Conservation (phyloP, 2,888 invertebrate genomes). For the Tuberolachnus salignus region DNA sequence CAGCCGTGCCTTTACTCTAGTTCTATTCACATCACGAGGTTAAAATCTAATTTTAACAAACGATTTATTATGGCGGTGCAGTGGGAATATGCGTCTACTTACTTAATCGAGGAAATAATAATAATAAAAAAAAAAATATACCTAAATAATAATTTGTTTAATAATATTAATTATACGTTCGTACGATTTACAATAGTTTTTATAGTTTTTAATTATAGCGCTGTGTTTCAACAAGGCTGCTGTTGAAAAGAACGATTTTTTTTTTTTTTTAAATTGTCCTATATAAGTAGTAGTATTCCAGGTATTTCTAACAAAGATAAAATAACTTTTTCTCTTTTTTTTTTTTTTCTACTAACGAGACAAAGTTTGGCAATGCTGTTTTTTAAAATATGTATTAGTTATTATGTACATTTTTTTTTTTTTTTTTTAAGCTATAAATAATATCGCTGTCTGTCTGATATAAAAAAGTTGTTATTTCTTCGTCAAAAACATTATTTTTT, state of each 20-base stretch:
- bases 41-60: slow-evolving; percentile 22
- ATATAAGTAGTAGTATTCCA: neutral
- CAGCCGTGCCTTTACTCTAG: neutral
- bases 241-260: slow-evolving; percentile 10
- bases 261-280: neutral
- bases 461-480: neutral
- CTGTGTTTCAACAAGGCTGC: neutral
- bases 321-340: neutral
- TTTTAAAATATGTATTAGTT: neutral
- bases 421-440: slow-evolving; percentile 23
- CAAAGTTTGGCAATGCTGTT: slow-evolving; percentile 4
- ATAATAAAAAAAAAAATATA: too few species aligned
- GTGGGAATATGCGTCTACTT: neutral
- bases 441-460: neutral
- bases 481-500: too few species aligned
- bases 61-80: slow-evolving; percentile 10
- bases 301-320: too few species aligned
- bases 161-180: slow-evolving; percentile 13
- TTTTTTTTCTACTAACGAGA: neutral
- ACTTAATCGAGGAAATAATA: too few species aligned
- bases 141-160: slow-evolving; percentile 1
- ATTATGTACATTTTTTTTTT: slow-evolving; percentile 9
- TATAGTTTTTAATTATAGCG: neutral
- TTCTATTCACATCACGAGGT: slow-evolving; percentile 18
- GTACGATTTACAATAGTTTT: neutral